Evolutionary conservation across 2,797 vertebrate species (phyloP), one percentile per base, ranked within the genome.

Genomic region (Lepilemur ruficaudatus): DNA sequence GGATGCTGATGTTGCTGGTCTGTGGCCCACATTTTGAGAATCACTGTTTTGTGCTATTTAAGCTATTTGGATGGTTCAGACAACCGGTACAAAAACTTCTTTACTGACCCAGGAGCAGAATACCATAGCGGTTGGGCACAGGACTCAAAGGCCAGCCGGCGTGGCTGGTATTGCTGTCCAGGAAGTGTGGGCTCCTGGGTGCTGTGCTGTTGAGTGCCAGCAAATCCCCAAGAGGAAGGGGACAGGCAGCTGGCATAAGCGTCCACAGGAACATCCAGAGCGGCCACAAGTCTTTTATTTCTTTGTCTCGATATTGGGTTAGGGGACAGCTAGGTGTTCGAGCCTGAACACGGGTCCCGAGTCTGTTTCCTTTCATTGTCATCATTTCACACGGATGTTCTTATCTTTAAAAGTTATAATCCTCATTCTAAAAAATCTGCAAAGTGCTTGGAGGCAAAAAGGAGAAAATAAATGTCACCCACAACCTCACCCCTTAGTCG

Each of bases 91-190:
- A 35, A 32, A 46, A 22, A 8, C 12, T 57, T 0, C 2, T 1
- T 6, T 0, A 11, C 59, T n/a, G 48, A 50, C 20, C 89, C 20
- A 48, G 23, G 61, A 65, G 38, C 38, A 6, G 57, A 48, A 30
- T 2, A 12, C 7, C 0, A 11, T 0, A 43, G 41, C 18, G 1
- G 23, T 5, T 2, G 0, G 18, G 14, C 32, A 2, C 1, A 10
- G n/a, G 43, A 32, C n/a, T 52, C n/a, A 9, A 20, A 23, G 41
- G 9, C 28, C 13, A 30, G 50, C 61, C n/a, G 35, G 50, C 8
- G 18, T 0, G 59, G 5, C 0, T 1, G 50, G 30, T 7, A 7
- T 13, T 38, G 0, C 46, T 2, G 22, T 28, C 4, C 0, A 32
- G 1, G 32, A n/a, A 8, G 23, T 3, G 7, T 15, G 30, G 4